phyloP scores from a whole-genome alignment of 2,888 invertebrate species.

The Andrena marginata region DNA sequence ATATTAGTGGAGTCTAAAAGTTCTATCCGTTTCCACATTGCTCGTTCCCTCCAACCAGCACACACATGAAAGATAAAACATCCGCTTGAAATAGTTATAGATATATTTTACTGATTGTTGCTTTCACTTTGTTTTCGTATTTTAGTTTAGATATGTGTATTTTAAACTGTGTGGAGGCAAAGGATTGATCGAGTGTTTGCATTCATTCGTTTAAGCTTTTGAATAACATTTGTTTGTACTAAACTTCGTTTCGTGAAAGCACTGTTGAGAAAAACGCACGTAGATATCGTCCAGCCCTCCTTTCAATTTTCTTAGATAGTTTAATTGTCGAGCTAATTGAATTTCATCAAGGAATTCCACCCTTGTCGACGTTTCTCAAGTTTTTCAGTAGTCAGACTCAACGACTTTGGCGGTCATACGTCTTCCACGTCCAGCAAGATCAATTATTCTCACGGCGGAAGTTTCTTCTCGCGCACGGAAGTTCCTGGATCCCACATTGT shows the following conservation, averaged over 20 bases:
- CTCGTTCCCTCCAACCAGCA: not conserved
- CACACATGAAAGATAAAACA: not conserved
- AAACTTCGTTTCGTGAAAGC: too few relatives aligned
- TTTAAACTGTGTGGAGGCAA: too few relatives aligned
- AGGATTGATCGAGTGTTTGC: too few relatives aligned
- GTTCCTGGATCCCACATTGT: slow-evolving; percentile 20
- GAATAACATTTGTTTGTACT: too few relatives aligned
- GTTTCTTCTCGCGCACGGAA: slow-evolving; percentile 30
- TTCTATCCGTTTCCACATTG: not conserved
- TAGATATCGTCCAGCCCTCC: not conserved
- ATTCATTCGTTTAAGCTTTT: too few relatives aligned
- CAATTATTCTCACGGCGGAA: slow-evolving; percentile 50
- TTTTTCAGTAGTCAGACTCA: slow-evolving; percentile 26
- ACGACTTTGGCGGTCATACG: slow-evolving; percentile 32
- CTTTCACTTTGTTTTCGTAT: too few relatives aligned
- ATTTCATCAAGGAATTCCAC: slow-evolving; percentile 38
- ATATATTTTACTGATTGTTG: not conserved
- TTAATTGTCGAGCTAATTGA: slow-evolving; percentile 32
- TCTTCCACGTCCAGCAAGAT: slow-evolving; percentile 52
- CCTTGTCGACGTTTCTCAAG: slow-evolving; percentile 23
- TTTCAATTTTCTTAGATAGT: not conserved
- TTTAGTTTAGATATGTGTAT: too few relatives aligned
- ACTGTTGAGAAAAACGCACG: not conserved
- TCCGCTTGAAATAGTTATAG: not conserved
- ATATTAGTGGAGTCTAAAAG: not conserved